These are phyloP conservation scores for Aethes cnicana DNA, from an alignment of 2,888 invertebrate species.

Conservation along the genomic window DNA sequence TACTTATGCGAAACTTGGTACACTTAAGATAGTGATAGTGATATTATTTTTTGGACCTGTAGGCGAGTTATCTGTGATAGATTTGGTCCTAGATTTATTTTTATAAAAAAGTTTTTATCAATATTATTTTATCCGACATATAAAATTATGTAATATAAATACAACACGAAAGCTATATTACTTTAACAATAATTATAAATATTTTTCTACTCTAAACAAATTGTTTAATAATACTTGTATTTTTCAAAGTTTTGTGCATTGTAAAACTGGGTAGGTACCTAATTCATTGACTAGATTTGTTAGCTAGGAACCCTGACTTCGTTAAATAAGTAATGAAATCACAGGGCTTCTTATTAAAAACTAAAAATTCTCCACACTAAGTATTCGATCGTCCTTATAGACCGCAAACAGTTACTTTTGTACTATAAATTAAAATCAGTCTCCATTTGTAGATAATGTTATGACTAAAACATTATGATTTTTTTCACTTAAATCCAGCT, in stretches of 20 bases:
- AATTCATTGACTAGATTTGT: slow-evolving; percentile 20
- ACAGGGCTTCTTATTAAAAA: not conserved
- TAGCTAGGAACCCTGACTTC: slow-evolving; percentile 5
- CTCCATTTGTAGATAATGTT: slow-evolving; percentile 9
- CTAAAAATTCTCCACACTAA: not conserved
- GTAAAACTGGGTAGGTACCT: not conserved
- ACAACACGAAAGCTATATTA: slow-evolving; percentile 6
- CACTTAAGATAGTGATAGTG: too few relatives aligned
- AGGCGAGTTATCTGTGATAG: slow-evolving; percentile 16
- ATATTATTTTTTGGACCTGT: slow-evolving; percentile 11
- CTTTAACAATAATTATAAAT: not conserved
- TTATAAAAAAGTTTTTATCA: not conserved
- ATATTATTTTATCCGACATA: not conserved
- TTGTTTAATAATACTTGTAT: slow-evolving; percentile 3
- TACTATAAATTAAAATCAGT: slow-evolving; percentile 26
- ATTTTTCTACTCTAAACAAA: slow-evolving; percentile 2
- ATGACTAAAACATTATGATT: too few relatives aligned
- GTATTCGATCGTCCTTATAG: not conserved
- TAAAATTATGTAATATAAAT: slow-evolving; percentile 6
- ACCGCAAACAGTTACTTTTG: slow-evolving; percentile 4
- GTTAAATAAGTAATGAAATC: not conserved
- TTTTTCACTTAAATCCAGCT: too few relatives aligned
- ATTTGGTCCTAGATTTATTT: slow-evolving; percentile 23
- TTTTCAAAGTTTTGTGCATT: slow-evolving; percentile 6
- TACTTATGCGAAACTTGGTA: too few relatives aligned